phyloP scores from a whole-genome alignment of 2,888 invertebrate genomes.

The Melitaea athalia region DNA sequence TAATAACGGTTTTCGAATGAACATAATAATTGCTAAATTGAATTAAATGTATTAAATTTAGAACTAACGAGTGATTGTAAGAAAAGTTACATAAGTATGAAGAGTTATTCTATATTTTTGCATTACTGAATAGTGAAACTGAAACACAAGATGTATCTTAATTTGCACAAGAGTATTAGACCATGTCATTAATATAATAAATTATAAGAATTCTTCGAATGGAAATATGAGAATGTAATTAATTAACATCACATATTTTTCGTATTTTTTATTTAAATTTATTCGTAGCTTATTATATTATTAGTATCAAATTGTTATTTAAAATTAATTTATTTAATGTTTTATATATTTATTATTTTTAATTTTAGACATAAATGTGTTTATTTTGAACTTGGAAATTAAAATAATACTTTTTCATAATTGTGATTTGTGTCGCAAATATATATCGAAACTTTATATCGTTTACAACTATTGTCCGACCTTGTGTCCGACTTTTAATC shows the following conservation, averaged over 20 bases:
- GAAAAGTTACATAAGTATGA: not conserved
- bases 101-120: constrained; percentile 1
- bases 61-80: not conserved
- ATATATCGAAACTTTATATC: constrained; percentile 1
- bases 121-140: constrained; percentile 3
- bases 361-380: too few species aligned
- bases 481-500: constrained; percentile 8
- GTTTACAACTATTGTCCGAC: not conserved
- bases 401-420: too few species aligned
- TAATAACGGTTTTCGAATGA: too few species aligned
- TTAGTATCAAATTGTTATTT: too few species aligned
- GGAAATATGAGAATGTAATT: too few species aligned
- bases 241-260: too few species aligned
- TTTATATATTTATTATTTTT: too few species aligned
- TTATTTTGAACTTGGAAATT: too few species aligned
- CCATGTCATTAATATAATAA: constrained; percentile 1
- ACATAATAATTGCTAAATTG: too few species aligned
- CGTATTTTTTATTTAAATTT: too few species aligned
- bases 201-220: not conserved
- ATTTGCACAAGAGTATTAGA: constrained; percentile 5
- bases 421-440: not conserved
- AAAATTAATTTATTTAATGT: too few species aligned
- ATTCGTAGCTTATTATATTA: too few species aligned
- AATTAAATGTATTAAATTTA: not conserved
- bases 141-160: not conserved